A percentile compares a stretch with the other conserved stretches of the same genome.
Evolutionary conservation across 2,797 vertebrate genomes (phyloP).

Genomic region (Nyctalus aviator): DNA sequence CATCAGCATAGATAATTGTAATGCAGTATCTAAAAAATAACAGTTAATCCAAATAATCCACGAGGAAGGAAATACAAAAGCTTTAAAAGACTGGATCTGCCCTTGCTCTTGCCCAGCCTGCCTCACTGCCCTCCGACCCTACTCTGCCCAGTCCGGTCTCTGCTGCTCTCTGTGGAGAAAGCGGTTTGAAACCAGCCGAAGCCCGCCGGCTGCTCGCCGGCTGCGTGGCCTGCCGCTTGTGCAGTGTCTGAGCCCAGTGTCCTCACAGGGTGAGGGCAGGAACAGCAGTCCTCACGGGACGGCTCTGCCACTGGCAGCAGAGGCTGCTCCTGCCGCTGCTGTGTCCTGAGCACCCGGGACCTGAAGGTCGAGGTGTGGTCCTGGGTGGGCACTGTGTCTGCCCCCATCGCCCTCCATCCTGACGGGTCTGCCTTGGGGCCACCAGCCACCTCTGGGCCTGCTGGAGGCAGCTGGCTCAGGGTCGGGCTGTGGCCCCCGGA

Average conservation of each 20-base stretch:
- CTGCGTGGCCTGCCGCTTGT: not conserved
- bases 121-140: too few species aligned
- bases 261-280: not conserved
- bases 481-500: not conserved
- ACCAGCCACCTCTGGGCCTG: not conserved
- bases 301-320: rapidly evolving
- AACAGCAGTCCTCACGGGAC: not conserved
- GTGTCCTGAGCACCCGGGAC: not conserved
- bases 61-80: not conserved
- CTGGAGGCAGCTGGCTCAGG: not conserved
- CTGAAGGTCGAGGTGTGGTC: rapidly evolving
- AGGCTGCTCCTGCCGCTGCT: not conserved
- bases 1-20: not conserved
- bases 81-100: not conserved
- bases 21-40: not conserved
- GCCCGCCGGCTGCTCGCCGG: not conserved
- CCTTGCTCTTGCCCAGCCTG: not conserved
- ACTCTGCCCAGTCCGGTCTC: not conserved
- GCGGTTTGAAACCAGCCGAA: not conserved
- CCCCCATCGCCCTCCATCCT: not conserved
- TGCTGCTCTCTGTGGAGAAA: not conserved
- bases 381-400: not conserved
- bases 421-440: not conserved
- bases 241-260: not conserved
- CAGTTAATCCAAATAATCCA: not conserved